Percentiles rank a stretch among this genome's conserved stretches.
These are phyloP conservation scores for Aelia acuminata DNA, from an alignment of 2,888 invertebrate species.

Conservation along the genomic window DNA sequence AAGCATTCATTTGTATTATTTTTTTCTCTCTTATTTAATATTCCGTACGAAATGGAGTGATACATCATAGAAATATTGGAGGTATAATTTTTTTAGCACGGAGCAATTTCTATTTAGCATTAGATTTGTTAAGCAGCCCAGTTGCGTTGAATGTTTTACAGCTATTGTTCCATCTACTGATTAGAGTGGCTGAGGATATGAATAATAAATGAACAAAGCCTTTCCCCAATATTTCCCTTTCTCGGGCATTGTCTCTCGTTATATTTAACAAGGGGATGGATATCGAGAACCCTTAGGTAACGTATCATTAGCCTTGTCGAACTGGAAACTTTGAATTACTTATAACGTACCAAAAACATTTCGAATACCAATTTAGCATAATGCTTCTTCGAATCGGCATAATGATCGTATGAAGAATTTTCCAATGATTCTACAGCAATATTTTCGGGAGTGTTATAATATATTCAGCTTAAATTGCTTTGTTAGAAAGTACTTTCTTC, in stretches of 20 bases:
- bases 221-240: constrained; percentile 9
- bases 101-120: background rate
- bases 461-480: no score
- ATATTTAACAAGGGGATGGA: constrained; percentile 20
- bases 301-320: constrained; percentile 4
- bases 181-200: background rate
- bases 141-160: background rate
- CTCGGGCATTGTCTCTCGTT: constrained; percentile 20
- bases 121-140: background rate
- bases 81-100: background rate
- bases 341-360: background rate
- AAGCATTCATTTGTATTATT: no score
- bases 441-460: no score
- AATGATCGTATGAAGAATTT: background rate
- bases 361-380: background rate
- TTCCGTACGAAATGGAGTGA: background rate
- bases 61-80: no score
- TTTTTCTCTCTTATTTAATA: no score
- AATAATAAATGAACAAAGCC: constrained; percentile 28
- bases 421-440: no score
- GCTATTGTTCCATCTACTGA: constrained; percentile 7
- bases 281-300: constrained; percentile 1
- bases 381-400: background rate
- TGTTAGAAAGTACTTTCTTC: no score
- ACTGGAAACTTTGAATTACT: background rate